phyloP scores from a whole-genome alignment of 2,113 vertebrate species.

The Dissostichus mawsoni region DNA sequence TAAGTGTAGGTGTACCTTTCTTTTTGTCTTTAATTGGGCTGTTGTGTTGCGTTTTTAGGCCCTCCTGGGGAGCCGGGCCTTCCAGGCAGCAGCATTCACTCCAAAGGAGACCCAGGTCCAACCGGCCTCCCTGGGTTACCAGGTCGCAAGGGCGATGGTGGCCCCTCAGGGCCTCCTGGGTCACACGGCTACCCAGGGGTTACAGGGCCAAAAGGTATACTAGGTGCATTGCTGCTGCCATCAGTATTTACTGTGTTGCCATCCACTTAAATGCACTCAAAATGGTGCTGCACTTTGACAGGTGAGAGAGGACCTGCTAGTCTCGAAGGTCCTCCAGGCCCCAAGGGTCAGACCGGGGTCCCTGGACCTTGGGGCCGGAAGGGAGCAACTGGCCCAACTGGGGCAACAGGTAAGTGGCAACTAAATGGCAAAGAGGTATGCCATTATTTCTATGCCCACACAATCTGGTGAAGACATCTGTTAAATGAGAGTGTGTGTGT shows the following conservation, averaged over 20 bases:
- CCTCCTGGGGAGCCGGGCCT: conserved; percentile 48
- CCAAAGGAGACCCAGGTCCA: conserved; percentile 62
- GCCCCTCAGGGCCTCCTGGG: conserved; percentile 56
- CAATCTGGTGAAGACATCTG: not conserved
- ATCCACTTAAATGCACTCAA: not conserved
- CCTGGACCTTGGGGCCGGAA: conserved; percentile 60
- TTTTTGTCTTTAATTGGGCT: not conserved
- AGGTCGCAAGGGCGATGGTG: conserved; percentile 57
- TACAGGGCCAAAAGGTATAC: conserved; percentile 61
- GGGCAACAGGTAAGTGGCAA: conserved; percentile 50
- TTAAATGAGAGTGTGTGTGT: not conserved
- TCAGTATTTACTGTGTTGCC: not conserved
- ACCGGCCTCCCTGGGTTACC: conserved; percentile 46
- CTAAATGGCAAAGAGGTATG: not conserved
- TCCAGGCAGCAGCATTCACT: conserved; percentile 3
- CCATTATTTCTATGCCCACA: not conserved
- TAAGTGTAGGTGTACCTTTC: not conserved
- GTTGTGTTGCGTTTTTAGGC: conserved; percentile 39
- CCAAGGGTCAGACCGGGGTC: conserved; percentile 50
- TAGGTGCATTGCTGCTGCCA: not conserved
- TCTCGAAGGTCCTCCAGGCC: conserved; percentile 35
- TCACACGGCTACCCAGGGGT: not conserved
- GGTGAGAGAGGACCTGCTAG: conserved; percentile 58
- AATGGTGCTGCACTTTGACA: conserved; percentile 42
- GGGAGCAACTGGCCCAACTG: conserved; percentile 50